Evolutionary conservation across 2,113 vertebrate species (phyloP).

Genomic region (Paradoxurus hermaphroditus): DNA sequence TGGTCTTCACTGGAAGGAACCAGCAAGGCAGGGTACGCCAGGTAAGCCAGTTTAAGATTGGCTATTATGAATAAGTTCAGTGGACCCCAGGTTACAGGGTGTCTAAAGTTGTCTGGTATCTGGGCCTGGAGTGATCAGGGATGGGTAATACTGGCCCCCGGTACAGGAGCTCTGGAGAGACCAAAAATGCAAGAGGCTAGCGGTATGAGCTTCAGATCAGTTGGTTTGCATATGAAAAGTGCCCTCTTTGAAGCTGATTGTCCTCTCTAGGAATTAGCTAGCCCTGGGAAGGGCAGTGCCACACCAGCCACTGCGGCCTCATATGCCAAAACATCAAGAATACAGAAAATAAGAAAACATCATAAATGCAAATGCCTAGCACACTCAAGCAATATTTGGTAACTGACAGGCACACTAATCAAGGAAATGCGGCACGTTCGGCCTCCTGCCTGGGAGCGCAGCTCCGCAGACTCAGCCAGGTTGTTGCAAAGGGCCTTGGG

Average conservation of each 20-base stretch:
- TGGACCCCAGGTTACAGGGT: background rate
- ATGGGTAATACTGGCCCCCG: background rate
- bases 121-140: background rate
- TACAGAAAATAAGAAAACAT: background rate
- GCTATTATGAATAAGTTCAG: background rate
- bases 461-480: background rate
- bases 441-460: too few species aligned
- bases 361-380: too few species aligned
- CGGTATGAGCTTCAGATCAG: background rate
- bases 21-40: background rate
- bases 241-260: background rate
- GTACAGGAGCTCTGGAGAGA: background rate
- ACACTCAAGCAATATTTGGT: background rate
- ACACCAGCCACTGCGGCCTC: rapidly evolving
- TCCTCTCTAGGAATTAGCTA: background rate
- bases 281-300: background rate
- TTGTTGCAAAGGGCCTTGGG: background rate
- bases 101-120: background rate
- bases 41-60: background rate
- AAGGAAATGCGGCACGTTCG: background rate
- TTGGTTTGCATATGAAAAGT: background rate
- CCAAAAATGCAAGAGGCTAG: background rate
- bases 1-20: background rate
- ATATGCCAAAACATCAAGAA: background rate
- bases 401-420: background rate